Conservation (phyloP, 2,797 vertebrate species). For the Novumbra hubbsi region DNA sequence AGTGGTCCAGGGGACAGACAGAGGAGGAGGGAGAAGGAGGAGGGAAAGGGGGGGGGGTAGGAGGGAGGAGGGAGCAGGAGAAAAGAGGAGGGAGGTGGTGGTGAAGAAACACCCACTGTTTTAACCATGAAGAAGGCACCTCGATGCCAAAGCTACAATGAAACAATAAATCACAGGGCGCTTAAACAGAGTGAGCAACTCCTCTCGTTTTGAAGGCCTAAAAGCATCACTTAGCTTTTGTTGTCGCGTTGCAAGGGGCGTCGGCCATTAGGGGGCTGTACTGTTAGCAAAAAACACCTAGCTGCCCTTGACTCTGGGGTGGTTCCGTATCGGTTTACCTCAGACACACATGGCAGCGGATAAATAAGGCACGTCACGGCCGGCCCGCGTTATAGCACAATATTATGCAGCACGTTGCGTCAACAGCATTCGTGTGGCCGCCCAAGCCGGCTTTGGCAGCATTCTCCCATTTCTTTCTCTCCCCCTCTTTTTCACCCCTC, state of each 20-base stretch:
- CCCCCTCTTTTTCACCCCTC: not conserved
- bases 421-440: constrained; percentile 14
- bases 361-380: constrained; percentile 40
- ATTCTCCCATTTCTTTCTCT: not conserved
- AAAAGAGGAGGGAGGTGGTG: not conserved
- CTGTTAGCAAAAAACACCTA: constrained; percentile 4
- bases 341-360: constrained; percentile 17
- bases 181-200: not conserved
- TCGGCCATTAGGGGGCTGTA: constrained; percentile 16
- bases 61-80: too few relatives aligned
- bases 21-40: not conserved
- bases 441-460: constrained; percentile 17
- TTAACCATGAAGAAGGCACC: too few relatives aligned
- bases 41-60: too few relatives aligned
- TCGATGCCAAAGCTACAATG: too few relatives aligned
- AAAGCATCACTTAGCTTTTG: constrained; percentile 16
- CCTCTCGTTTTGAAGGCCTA: not conserved
- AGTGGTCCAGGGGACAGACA: not conserved
- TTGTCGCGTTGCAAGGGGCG: constrained; percentile 26
- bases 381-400: constrained; percentile 9
- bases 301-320: constrained; percentile 26
- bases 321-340: constrained; percentile 36
- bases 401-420: constrained; percentile 22
- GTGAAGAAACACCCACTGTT: too few relatives aligned
- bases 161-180: too few relatives aligned